phyloP scores from a whole-genome alignment of 1,140 invertebrate genomes.

The Camponotus vicinus region DNA sequence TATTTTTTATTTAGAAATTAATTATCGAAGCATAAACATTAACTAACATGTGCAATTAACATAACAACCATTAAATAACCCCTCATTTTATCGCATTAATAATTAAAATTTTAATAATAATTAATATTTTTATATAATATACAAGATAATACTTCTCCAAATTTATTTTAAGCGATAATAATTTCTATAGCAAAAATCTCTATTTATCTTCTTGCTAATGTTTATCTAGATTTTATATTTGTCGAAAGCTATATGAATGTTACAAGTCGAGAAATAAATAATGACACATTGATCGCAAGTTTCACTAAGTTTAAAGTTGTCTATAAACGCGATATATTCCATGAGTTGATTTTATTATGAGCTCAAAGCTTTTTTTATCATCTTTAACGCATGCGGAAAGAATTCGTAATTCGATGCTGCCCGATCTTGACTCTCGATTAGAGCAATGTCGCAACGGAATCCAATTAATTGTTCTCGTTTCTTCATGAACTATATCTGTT shows the following conservation, averaged over 20 bases:
- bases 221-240: not conserved
- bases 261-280: not conserved
- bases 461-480: not conserved
- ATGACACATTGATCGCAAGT: not conserved
- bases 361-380: not conserved
- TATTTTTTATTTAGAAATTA: not conserved
- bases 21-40: not conserved
- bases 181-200: not conserved
- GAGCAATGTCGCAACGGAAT: not conserved
- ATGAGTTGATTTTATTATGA: slow-evolving; percentile 14
- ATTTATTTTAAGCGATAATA: slow-evolving; percentile 1
- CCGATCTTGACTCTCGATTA: slow-evolving; percentile 23
- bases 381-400: not conserved
- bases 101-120: no score
- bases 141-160: not conserved
- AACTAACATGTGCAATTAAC: no score
- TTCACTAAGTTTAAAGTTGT: not conserved
- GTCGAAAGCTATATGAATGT: not conserved
- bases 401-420: not conserved
- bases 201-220: not conserved
- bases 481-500: not conserved
- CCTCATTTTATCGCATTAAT: no score
- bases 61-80: no score
- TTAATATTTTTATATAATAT: no score
- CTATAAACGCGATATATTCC: not conserved